Evolutionary conservation across 2,113 vertebrate species (phyloP).

Genomic region (Oryzias curvinotus): DNA sequence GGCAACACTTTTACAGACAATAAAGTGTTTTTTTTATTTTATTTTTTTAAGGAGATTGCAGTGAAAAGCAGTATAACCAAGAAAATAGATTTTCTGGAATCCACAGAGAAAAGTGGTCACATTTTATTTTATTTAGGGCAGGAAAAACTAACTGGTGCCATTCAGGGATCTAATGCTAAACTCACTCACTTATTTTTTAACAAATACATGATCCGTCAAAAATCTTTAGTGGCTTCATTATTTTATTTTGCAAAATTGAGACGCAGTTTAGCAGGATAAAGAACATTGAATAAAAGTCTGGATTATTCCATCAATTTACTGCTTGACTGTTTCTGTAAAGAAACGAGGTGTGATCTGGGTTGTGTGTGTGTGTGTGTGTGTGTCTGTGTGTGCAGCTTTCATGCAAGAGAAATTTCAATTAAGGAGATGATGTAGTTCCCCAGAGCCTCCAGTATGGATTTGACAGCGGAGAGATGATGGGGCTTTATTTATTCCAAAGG

Average conservation of each 20-base stretch:
- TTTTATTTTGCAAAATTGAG: constrained; percentile 25
- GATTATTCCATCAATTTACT: constrained; percentile 40
- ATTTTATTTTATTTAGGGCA: too few relatives aligned
- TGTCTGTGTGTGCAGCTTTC: constrained; percentile 17
- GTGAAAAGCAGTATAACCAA: too few relatives aligned
- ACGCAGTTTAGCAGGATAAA: constrained; percentile 2
- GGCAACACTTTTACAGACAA: too few relatives aligned
- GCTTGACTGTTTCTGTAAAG: constrained; percentile 22
- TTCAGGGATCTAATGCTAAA: too few relatives aligned
- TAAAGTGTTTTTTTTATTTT: too few relatives aligned
- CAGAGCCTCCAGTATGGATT: constrained; percentile 37
- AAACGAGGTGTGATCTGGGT: neutral
- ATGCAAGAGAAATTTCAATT: constrained; percentile 49
- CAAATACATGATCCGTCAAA: too few relatives aligned
- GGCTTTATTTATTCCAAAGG: constrained; percentile 30
- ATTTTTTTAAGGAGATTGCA: too few relatives aligned
- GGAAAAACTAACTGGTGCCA: too few relatives aligned
- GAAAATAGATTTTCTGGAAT: too few relatives aligned
- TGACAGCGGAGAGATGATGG: constrained; percentile 31
- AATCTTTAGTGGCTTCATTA: neutral
- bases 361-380: constrained; percentile 11
- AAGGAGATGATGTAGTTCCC: constrained; percentile 35
- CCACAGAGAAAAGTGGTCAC: too few relatives aligned
- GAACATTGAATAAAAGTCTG: constrained; percentile 10
- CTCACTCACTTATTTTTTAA: too few relatives aligned